Conservation (phyloP, 2,888 invertebrate genomes). For the Hypena proboscidalis region DNA sequence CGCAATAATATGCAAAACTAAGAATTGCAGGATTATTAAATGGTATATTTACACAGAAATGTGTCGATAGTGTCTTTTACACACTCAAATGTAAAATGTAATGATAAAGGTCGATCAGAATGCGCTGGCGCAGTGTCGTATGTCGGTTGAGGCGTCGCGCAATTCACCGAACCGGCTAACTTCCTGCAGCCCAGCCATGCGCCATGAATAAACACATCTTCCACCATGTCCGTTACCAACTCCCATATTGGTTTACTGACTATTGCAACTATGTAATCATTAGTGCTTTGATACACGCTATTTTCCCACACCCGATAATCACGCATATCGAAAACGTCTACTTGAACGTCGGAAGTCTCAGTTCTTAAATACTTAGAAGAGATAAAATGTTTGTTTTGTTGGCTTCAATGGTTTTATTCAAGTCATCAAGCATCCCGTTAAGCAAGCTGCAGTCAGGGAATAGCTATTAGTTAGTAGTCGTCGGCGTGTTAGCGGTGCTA, state of each 20-base stretch:
- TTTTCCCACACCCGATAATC: slow-evolving; percentile 21
- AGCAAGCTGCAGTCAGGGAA: slow-evolving; percentile 63
- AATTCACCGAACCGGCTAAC: slow-evolving; percentile 73
- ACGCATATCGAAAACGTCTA: slow-evolving; percentile 9
- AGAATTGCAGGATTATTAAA: slow-evolving; percentile 38
- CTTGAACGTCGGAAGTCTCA: slow-evolving; percentile 41
- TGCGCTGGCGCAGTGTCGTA: slow-evolving; percentile 63
- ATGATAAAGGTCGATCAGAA: slow-evolving; percentile 61
- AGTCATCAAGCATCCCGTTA: slow-evolving; percentile 75
- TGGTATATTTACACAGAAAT: slow-evolving; percentile 38
- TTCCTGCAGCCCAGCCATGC: slow-evolving; percentile 72
- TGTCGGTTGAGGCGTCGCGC: slow-evolving; percentile 59
- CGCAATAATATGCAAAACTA: slow-evolving; percentile 45
- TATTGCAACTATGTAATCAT: slow-evolving; percentile 17
- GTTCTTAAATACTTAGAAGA: slow-evolving; percentile 57
- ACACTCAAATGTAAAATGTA: slow-evolving; percentile 44
- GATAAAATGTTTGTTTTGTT: slow-evolving; percentile 64
- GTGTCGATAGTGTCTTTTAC: slow-evolving; percentile 31
- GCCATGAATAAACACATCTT: slow-evolving; percentile 73
- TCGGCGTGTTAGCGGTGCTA: slow-evolving; percentile 56
- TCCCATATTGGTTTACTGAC: slow-evolving; percentile 21
- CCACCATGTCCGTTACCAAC: slow-evolving; percentile 48
- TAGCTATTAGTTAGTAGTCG: slow-evolving; percentile 57
- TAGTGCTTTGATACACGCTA: slow-evolving; percentile 13
- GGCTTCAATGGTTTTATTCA: slow-evolving; percentile 69